Evolutionary conservation across 2,888 invertebrate genomes (phyloP).

Genomic region (Cynaeus angustus): DNA sequence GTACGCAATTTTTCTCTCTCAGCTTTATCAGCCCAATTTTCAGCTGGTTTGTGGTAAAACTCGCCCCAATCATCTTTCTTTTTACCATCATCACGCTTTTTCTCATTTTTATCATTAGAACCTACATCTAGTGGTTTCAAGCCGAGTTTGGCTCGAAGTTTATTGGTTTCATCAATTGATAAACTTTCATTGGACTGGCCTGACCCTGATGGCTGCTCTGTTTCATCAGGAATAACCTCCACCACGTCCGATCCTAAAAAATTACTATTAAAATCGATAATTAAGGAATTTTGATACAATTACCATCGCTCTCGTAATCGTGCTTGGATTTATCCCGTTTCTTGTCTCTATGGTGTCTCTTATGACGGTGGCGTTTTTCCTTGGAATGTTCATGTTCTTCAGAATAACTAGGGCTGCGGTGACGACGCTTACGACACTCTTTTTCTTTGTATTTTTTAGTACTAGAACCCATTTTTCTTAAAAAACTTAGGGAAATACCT

Average conservation of each 20-base stretch:
- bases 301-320: conserved; percentile 75
- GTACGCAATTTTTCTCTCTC: conserved; percentile 88
- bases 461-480: conserved; percentile 77
- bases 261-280: background rate
- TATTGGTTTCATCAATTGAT: conserved; percentile 90
- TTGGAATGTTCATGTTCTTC: conserved; percentile 71
- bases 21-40: conserved; percentile 82
- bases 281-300: conserved; percentile 49
- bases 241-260: conserved; percentile 66
- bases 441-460: conserved; percentile 81
- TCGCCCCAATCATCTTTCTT: conserved; percentile 79
- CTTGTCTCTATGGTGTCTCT: conserved; percentile 70
- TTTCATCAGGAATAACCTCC: conserved; percentile 63
- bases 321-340: conserved; percentile 65
- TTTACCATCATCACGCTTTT: conserved; percentile 74
- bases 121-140: conserved; percentile 90
- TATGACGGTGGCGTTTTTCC: conserved; percentile 76
- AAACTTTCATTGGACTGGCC: conserved; percentile 75
- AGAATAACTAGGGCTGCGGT: conserved; percentile 76
- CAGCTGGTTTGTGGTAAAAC: conserved; percentile 90
- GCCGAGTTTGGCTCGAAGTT: conserved; percentile 92
- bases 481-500: conserved; percentile 38
- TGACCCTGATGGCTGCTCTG: conserved; percentile 68
- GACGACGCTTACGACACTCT: conserved; percentile 80
- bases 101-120: conserved; percentile 58